Evolutionary conservation across 2,888 invertebrate genomes (phyloP).

Genomic region (Gnatocerus cornutus): DNA sequence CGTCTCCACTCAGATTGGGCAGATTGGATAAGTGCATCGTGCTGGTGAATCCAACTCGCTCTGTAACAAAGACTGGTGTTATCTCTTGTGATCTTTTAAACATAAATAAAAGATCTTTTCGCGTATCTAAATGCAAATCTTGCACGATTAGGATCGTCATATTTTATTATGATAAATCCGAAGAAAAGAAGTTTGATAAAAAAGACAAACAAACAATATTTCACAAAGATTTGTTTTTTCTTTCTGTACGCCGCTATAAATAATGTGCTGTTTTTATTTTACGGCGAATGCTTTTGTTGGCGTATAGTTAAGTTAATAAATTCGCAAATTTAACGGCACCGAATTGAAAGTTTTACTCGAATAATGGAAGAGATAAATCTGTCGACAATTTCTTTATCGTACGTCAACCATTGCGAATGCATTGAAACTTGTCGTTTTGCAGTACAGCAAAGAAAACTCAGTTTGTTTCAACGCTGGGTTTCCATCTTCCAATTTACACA

Average conservation of each 20-base stretch:
- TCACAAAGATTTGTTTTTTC: slow-evolving; percentile 39
- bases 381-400: too few relatives aligned
- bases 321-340: slow-evolving; percentile 28
- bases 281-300: slow-evolving; percentile 24
- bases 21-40: slow-evolving; percentile 74
- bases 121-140: slow-evolving; percentile 20
- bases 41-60: slow-evolving; percentile 77
- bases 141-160: slow-evolving; percentile 23
- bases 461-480: not conserved
- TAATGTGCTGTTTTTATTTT: slow-evolving; percentile 28
- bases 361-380: slow-evolving; percentile 3
- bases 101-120: slow-evolving; percentile 2
- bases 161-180: slow-evolving; percentile 22
- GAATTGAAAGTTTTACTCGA: slow-evolving; percentile 16
- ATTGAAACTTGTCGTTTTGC: not conserved
- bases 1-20: slow-evolving; percentile 64
- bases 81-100: not conserved
- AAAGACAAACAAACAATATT: slow-evolving; percentile 24
- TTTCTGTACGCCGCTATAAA: slow-evolving; percentile 24
- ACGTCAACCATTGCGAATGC: too few relatives aligned
- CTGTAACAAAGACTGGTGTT: slow-evolving; percentile 66
- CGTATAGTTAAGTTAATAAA: slow-evolving; percentile 33
- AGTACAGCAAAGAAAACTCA: not conserved
- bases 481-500: slow-evolving; percentile 14
- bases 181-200: slow-evolving; percentile 25